Evolutionary conservation across 2,888 invertebrate species (phyloP).

Genomic region (Lasioglossum pauxillum): DNA sequence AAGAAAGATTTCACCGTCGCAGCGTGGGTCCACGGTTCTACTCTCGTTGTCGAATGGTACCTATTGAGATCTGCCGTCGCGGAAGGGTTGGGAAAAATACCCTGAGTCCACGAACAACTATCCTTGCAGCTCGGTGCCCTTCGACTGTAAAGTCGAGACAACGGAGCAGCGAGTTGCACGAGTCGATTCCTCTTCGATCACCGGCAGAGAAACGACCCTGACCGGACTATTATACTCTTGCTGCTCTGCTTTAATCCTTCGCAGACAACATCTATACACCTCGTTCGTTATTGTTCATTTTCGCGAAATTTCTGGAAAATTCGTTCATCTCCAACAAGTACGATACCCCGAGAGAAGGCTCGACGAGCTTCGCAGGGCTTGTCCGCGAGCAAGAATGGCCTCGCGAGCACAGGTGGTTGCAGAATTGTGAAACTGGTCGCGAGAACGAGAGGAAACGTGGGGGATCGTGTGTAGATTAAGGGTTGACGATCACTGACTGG

Average conservation of each 20-base stretch:
- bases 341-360: background rate
- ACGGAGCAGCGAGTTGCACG: background rate
- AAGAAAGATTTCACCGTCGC: background rate
- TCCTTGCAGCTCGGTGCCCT: background rate
- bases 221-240: background rate
- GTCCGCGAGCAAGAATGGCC: background rate
- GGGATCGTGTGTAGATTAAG: background rate
- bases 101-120: background rate
- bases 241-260: background rate
- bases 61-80: background rate
- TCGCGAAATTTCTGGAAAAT: background rate
- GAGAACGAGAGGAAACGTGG: background rate
- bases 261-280: background rate
- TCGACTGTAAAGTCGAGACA: background rate
- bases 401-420: conserved; percentile 45
- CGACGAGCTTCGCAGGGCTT: background rate
- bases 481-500: background rate
- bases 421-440: background rate
- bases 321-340: no score
- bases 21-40: background rate
- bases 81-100: background rate
- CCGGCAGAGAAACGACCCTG: background rate
- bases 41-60: background rate
- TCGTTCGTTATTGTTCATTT: background rate
- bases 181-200: conserved; percentile 10